These are phyloP conservation scores for Oopsacas minuta DNA, from an alignment of 37 sponge, comb jelly and placozoan genomes.

Conservation along the genomic window DNA sequence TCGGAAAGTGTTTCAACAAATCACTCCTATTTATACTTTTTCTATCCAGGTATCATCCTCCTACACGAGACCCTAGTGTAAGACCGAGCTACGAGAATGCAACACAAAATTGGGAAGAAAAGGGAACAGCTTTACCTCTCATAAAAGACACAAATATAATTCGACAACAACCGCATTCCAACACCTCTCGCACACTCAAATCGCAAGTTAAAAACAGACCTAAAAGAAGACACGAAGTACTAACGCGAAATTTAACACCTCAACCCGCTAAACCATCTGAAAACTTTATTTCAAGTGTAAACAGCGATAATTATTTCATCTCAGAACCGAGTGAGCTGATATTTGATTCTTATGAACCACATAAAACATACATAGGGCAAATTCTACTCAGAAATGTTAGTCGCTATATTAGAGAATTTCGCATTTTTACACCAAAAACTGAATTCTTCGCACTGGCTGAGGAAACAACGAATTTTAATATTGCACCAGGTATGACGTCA, in stretches of 20 bases:
- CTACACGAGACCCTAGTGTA: neutral
- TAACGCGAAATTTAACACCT: neutral
- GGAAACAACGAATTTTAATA: neutral
- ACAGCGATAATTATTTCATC: slow-evolving; percentile 3
- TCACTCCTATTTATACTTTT: too few species aligned
- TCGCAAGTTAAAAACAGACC: slow-evolving; percentile 5
- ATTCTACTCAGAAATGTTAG: neutral
- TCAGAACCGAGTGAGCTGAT: neutral
- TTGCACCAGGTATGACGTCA: slow-evolving; percentile 11
- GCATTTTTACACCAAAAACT: neutral
- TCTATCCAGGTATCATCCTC: slow-evolving; percentile 2
- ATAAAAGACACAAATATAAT: neutral
- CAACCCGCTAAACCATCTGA: neutral
- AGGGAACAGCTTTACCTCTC: neutral
- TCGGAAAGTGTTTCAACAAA: too few species aligned
- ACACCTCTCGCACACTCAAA: neutral
- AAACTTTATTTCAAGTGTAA: neutral
- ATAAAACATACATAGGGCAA: neutral
- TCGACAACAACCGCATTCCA: slow-evolving; percentile 1
- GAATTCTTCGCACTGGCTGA: neutral
- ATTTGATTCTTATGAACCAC: neutral
- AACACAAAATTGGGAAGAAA: slow-evolving; percentile 6
- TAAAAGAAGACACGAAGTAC: neutral
- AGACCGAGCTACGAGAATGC: neutral
- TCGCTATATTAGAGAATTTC: neutral